Evolutionary conservation across 2,888 invertebrate species (phyloP).

Genomic region (Aphodius sticticus): DNA sequence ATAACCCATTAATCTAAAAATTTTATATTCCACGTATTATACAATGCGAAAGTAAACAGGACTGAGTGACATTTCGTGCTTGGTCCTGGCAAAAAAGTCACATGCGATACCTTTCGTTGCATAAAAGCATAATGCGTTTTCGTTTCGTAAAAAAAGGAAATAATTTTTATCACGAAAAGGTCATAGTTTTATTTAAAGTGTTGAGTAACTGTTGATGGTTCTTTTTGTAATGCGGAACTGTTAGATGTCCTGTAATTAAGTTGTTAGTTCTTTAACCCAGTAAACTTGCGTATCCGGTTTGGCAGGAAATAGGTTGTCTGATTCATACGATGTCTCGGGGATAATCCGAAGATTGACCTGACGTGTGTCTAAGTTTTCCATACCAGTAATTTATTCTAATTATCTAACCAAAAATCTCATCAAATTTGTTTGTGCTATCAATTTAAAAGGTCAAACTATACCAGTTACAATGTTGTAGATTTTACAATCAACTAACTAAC

Average conservation of each 20-base stretch:
- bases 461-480: too few species aligned
- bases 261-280: background rate
- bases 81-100: background rate
- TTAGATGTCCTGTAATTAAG: background rate
- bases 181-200: background rate
- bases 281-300: background rate
- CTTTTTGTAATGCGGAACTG: background rate
- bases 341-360: background rate
- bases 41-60: background rate
- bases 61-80: background rate
- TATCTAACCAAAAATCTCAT: too few species aligned
- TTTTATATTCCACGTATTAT: background rate
- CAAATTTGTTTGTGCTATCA: too few species aligned
- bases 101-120: background rate
- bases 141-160: background rate
- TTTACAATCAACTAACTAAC: too few species aligned
- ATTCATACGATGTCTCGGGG: background rate
- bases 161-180: background rate
- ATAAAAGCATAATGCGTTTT: background rate
- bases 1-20: background rate
- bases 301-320: background rate
- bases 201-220: background rate
- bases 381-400: too few species aligned
- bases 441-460: too few species aligned
- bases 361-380: too few species aligned